phyloP scores from a whole-genome alignment of 2,888 invertebrate species.

The Gymnoscelis rufifasciata region DNA sequence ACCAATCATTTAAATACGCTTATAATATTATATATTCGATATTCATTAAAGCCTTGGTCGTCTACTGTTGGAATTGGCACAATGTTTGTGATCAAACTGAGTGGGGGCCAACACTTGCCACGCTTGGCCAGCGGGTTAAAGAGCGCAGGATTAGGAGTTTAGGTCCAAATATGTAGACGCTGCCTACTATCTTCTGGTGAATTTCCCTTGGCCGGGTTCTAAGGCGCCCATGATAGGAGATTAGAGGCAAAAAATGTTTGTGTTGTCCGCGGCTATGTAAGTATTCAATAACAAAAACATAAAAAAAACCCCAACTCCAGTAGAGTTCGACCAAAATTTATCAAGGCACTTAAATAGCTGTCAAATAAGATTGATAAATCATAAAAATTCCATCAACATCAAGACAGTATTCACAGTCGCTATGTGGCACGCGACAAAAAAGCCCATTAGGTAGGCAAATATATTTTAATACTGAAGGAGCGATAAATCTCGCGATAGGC shows the following conservation, averaged over 20 bases:
- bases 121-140: too few species aligned
- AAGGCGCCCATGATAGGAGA: too few species aligned
- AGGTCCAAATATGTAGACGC: too few species aligned
- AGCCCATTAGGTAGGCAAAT: conserved; percentile 74
- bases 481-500: conserved; percentile 77
- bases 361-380: conserved; percentile 57
- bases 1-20: conserved; percentile 20
- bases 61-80: too few species aligned
- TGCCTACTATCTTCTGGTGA: too few species aligned
- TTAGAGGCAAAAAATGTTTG: too few species aligned
- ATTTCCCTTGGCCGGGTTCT: too few species aligned
- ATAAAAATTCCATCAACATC: conserved; percentile 56
- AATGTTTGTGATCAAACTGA: too few species aligned
- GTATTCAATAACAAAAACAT: conserved; percentile 7
- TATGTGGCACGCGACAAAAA: conserved; percentile 74
- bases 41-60: too few species aligned
- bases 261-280: too few species aligned
- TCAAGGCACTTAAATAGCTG: conserved; percentile 32
- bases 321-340: conserved; percentile 10
- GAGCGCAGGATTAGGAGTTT: too few species aligned
- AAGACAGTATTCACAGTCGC: conserved; percentile 48
- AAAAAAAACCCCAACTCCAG: conserved; percentile 6
- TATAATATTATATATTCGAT: conserved; percentile 1
- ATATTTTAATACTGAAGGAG: conserved; percentile 77
- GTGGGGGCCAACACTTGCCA: too few species aligned